Conservation (phyloP, 1,140 invertebrate genomes). For the Teleogryllus occipitalis region DNA sequence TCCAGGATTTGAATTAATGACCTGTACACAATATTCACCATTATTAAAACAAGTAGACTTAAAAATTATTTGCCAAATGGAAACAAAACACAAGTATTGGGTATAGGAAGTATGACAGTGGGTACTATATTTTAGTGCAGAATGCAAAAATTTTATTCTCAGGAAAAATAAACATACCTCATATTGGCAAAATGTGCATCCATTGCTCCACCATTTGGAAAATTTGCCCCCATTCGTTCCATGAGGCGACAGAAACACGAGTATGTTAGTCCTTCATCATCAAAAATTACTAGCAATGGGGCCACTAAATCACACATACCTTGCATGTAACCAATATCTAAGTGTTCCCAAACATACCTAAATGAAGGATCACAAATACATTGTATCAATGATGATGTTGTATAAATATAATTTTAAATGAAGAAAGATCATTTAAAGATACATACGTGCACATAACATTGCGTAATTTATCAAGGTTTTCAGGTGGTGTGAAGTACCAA, state of each 20-base stretch:
- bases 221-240: slow-evolving; percentile 83
- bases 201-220: slow-evolving; percentile 89
- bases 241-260: slow-evolving; percentile 86
- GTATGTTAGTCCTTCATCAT: slow-evolving; percentile 87
- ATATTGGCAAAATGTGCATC: slow-evolving; percentile 93
- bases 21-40: slow-evolving; percentile 32
- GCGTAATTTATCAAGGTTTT: slow-evolving; percentile 87
- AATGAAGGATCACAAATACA: slow-evolving; percentile 20
- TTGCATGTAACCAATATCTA: slow-evolving; percentile 83
- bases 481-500: slow-evolving; percentile 73
- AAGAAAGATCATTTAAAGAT: neutral
- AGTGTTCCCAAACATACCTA: slow-evolving; percentile 88
- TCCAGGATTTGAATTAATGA: slow-evolving; percentile 81
- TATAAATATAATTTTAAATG: neutral
- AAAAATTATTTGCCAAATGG: too few species aligned
- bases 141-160: neutral
- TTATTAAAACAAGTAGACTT: neutral
- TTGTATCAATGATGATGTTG: neutral
- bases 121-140: too few species aligned
- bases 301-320: slow-evolving; percentile 95
- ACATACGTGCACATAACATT: slow-evolving; percentile 93
- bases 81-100: too few species aligned
- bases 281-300: slow-evolving; percentile 83
- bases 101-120: neutral
- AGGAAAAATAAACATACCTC: slow-evolving; percentile 45